These are phyloP conservation scores for Cephalopterus ornatus DNA, from an alignment of 2,113 vertebrate species.

Conservation along the genomic window DNA sequence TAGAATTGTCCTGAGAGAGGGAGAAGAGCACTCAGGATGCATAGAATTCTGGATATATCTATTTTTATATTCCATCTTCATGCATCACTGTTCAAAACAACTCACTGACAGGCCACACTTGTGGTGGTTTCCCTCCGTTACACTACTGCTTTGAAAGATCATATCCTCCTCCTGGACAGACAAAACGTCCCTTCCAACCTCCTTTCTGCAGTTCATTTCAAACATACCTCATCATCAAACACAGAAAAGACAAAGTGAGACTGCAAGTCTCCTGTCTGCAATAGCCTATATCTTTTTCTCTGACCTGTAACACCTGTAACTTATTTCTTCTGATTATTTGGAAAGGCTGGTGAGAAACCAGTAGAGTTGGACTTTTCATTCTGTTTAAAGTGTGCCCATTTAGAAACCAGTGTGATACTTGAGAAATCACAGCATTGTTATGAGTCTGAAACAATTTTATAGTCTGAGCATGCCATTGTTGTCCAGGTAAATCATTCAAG, in stretches of 20 bases:
- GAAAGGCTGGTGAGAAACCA: not conserved
- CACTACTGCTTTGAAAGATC: not conserved
- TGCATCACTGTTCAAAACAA: not conserved
- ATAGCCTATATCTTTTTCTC: not conserved
- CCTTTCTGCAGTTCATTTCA: not conserved
- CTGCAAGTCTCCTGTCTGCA: not conserved
- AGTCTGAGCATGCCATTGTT: not conserved
- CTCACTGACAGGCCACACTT: not conserved
- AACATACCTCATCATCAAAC: not conserved
- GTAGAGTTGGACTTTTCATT: not conserved
- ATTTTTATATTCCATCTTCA: not conserved
- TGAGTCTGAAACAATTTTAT: not conserved
- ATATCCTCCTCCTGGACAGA: not conserved
- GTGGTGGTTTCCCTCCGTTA: accelerated
- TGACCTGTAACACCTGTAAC: not conserved
- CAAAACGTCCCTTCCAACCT: not conserved
- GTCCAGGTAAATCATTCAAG: not conserved
- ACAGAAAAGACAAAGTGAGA: not conserved
- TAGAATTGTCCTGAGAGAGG: not conserved
- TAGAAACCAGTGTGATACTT: not conserved
- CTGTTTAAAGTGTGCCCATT: not conserved
- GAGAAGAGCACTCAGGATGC: not conserved
- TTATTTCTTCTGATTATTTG: not conserved
- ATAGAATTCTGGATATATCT: not conserved
- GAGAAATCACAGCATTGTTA: not conserved